Evolutionary conservation across 2,797 vertebrate species (phyloP).

Genomic region (Enteromius anoplus): DNA sequence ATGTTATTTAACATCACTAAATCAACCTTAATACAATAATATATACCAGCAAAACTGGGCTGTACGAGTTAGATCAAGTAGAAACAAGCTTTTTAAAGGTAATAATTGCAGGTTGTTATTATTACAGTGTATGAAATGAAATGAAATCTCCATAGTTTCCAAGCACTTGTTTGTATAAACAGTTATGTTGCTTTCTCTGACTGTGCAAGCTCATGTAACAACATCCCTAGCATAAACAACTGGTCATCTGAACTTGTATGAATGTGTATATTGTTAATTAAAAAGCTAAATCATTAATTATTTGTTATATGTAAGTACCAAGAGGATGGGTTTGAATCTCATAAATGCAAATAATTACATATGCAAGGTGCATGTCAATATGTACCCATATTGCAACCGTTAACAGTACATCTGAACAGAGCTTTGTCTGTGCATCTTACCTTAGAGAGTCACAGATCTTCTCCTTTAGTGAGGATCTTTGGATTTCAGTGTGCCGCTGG

Average conservation of each 20-base stretch:
- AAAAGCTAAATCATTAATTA: neutral
- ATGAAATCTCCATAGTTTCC: neutral
- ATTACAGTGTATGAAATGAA: neutral
- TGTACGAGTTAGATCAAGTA: neutral
- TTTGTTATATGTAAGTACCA: neutral
- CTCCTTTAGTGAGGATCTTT: slow-evolving; percentile 59
- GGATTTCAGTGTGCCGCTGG: slow-evolving; percentile 63
- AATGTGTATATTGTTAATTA: neutral
- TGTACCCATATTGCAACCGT: neutral
- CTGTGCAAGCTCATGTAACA: neutral
- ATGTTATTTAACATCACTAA: neutral
- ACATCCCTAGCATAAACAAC: neutral
- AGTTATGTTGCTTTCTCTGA: neutral
- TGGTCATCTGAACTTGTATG: neutral
- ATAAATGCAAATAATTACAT: neutral
- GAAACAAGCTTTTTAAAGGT: neutral
- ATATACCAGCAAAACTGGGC: neutral
- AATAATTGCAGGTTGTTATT: neutral
- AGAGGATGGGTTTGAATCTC: neutral
- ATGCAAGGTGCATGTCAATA: neutral
- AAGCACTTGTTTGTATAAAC: neutral
- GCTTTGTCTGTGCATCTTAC: slow-evolving; percentile 62
- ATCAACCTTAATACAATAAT: neutral
- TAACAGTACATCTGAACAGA: neutral
- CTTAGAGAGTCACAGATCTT: slow-evolving; percentile 66